Base-by-base conservation (phyloP, 2,113 vertebrate genomes). In the human region DNA sequence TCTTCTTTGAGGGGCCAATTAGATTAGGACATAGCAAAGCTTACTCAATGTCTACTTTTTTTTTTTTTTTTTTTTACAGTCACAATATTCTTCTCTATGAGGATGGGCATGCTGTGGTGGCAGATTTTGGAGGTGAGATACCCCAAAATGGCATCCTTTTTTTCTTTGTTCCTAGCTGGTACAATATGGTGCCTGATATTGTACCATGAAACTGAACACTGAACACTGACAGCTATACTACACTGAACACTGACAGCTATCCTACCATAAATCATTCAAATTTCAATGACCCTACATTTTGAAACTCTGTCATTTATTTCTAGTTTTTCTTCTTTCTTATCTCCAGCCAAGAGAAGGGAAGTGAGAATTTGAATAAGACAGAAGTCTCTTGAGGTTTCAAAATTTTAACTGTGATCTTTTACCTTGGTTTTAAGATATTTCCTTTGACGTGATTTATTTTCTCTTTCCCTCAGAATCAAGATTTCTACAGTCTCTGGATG, bases 61-160 rank as follows among this genome's bases (percentile, higher is more conserved):
- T 57, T 64, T 23, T 61, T 27, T 18, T 89, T 50, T 94, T 95
- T 94, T 32, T 6, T 20, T 45, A 38, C 97, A 99, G 99, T 97
- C 99, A 99, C 98, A 99, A 99, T 79, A 99, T 99, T 97, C 99
- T 99, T 97, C 99, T 99, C 5, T 99, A 99, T 93, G 99, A 99
- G 96, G 99, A 99, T 2, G 99, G 99, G 2, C 99, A 99, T 8
- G 99, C 99, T 1, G 99, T 99, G 76, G 99, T 99, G 79, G 99
- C 99, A 86, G 99, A 99, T 98, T 99, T 99, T 98, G 99, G 99
- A 99, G 99, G 99, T 99, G 92, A 98, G 98, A 40, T 27, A 32
- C 8, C 27, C 10, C 50, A 5, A 40, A 40, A 48, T 43, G 8
- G 40, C 30, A 55, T 66, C 79, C 3, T 38, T 61, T 93, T 32